Conservation (phyloP, 2,888 invertebrate species). For the Ophraella communa region DNA sequence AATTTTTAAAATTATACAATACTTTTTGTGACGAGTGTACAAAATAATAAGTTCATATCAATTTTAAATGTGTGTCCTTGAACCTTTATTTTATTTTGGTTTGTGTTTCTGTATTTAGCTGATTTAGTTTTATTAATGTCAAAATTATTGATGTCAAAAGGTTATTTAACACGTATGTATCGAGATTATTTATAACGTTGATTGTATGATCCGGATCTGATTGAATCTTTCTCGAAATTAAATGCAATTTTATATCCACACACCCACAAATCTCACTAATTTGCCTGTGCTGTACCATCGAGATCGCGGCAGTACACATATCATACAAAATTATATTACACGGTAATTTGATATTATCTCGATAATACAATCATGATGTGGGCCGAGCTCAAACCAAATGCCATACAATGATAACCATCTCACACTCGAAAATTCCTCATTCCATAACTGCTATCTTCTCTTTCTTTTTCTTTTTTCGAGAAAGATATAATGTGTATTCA, state of each 20-base stretch:
- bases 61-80: no score
- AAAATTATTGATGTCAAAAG: no score
- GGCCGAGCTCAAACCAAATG: constrained; percentile 9
- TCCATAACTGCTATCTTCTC: constrained; percentile 4
- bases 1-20: no score
- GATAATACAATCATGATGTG: constrained; percentile 42
- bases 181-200: no score
- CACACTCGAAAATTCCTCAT: constrained; percentile 17
- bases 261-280: constrained; percentile 36
- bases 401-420: constrained; percentile 16
- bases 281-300: constrained; percentile 28
- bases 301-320: constrained; percentile 33
- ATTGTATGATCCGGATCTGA: background rate
- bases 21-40: no score
- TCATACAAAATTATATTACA: constrained; percentile 50
- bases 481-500: constrained; percentile 10
- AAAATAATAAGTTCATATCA: no score
- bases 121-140: no score
- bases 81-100: no score
- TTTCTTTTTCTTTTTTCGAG: background rate
- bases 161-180: no score
- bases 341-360: constrained; percentile 52
- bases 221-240: background rate
- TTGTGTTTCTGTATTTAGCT: no score
- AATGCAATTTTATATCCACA: background rate